Percentiles rank a stretch among this genome's conserved stretches.
Evolutionary conservation across 92 coral and sea anemone genomes (phyloP).

Genomic region (Porites lobata): DNA sequence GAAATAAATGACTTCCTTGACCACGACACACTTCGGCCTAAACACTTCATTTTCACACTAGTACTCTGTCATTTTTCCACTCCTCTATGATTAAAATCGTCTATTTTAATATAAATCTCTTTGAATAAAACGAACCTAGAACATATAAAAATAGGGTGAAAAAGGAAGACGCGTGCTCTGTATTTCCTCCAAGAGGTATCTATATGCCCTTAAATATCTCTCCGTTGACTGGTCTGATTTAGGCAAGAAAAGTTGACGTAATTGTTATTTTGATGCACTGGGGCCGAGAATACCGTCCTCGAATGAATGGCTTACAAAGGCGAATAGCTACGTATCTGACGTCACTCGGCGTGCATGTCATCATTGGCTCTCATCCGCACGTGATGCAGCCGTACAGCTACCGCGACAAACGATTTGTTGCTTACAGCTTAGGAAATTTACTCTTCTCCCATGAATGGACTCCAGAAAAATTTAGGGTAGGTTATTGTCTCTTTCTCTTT

Average conservation of each 20-base stretch:
- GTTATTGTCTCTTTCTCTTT: not conserved
- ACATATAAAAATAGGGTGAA: too few relatives aligned
- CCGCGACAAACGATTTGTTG: conserved; percentile 43
- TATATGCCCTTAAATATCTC: not conserved
- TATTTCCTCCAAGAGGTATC: too few relatives aligned
- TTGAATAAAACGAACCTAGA: too few relatives aligned
- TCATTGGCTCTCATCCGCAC: conserved; percentile 68
- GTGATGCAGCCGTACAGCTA: conserved; percentile 51
- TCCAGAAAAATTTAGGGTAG: conserved; percentile 28
- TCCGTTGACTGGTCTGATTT: not conserved
- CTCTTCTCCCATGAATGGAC: conserved; percentile 45
- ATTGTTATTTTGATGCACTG: conserved; percentile 61
- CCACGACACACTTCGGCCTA: too few relatives aligned
- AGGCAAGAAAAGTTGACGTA: conserved; percentile 49
- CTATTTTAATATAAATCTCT: too few relatives aligned
- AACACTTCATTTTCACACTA: not conserved
- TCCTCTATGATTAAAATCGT: not conserved
- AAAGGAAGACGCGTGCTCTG: too few relatives aligned
- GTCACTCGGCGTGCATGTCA: conserved; percentile 67
- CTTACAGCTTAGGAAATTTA: conserved; percentile 65
- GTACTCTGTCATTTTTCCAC: not conserved
- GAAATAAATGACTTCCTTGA: too few relatives aligned
- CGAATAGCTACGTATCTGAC: conserved; percentile 60
- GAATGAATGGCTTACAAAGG: conserved; percentile 36
- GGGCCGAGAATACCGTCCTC: conserved; percentile 54